Evolutionary conservation across 2,113 vertebrate species (phyloP).

Genomic region (Rhombomys opimus): DNA sequence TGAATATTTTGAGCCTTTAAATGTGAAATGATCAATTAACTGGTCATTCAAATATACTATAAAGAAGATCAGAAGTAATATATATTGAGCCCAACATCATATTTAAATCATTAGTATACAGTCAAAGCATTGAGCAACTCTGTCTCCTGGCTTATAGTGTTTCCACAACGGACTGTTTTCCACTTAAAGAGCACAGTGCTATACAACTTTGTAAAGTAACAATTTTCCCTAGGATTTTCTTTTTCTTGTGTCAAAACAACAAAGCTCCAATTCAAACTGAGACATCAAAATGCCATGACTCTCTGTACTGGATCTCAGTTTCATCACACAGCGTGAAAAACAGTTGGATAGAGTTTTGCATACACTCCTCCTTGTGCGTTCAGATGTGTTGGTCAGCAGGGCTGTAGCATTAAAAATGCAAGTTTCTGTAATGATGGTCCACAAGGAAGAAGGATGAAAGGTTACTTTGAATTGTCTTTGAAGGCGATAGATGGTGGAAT

Average conservation of each 20-base stretch:
- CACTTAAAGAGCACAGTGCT: background rate
- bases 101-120: background rate
- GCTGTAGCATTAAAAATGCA: constrained; percentile 75
- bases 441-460: constrained; percentile 69
- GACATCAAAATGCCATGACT: constrained; percentile 39
- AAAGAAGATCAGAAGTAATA: background rate
- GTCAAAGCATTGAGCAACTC: background rate
- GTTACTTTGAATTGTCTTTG: constrained; percentile 78
- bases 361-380: constrained; percentile 15
- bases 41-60: background rate
- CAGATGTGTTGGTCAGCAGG: constrained; percentile 70
- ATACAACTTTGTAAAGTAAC: constrained; percentile 58
- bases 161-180: background rate
- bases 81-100: background rate
- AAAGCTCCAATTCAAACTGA: constrained; percentile 64
- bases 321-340: constrained; percentile 35
- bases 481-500: constrained; percentile 52
- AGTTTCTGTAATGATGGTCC: constrained; percentile 72
- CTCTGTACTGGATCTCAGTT: constrained; percentile 43
- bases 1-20: background rate
- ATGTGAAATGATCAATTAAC: background rate
- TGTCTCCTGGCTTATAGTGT: background rate
- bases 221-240: constrained; percentile 35
- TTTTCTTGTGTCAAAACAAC: constrained; percentile 57
- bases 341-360: constrained; percentile 67